Evolutionary conservation across 2,888 invertebrate species (phyloP), one percentile per base, ranked within the genome.

Genomic region (Luffia ferchaultella): DNA sequence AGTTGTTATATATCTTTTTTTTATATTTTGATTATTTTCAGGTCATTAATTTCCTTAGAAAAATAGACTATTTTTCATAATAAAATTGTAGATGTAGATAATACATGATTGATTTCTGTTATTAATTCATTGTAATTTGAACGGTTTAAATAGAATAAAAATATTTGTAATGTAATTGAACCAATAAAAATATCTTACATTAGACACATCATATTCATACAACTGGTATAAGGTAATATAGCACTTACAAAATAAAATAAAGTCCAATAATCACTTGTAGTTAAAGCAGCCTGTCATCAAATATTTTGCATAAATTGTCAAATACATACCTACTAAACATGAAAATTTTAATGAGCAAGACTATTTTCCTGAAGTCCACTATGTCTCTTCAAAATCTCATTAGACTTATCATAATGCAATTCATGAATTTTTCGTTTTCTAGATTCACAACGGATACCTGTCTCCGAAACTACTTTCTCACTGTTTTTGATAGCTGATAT

Each of bases 401-500:
- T 58, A 53, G 61, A 62, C 48, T 68, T 64, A 56, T 70, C 70
- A 62, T 59, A 59, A 42, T 70, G 67, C 12, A 68, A 65, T 50
- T 73, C 74, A 40, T 43, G 2, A 12, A 51, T 42, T 64, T 76
- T 78, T 45, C 80, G 64, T 61, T 83, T 83, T 19, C 83, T 69
- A 2, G 65, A 72, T 54, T 80, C 77, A 30, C 30, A 80, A 47
- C 75, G 59, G 12, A 83, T 69, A 52, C 82, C 82, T 42, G 82
- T 76, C 50, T 73, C 78, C 52, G 77, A 72, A 17, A 83, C 78
- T 40, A 82, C 74, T 55, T 65, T 73, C 62, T 80, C 83, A 70
- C 83, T 83, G 55, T 76, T 79, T 60, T 76, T 73, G 42, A 83
- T 82, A 20, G 82, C 83, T 50, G 76, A 67, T 53, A 83, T 80